Conservation (phyloP, 2,113 vertebrate species). For the Turnix velox region DNA sequence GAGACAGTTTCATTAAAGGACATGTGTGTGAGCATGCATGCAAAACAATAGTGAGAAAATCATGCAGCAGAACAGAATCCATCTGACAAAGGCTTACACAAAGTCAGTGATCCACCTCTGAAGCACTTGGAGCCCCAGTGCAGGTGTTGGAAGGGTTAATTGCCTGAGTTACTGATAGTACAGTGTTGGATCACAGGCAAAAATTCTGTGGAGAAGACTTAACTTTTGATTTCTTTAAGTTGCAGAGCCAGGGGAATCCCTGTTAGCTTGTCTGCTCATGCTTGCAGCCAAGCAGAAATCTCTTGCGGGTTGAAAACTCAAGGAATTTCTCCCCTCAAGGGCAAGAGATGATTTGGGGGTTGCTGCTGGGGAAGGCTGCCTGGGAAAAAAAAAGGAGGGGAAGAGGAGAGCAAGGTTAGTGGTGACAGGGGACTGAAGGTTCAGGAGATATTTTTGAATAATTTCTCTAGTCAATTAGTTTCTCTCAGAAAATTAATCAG, state of each 20-base stretch:
- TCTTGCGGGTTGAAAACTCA: background rate
- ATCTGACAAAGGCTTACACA: background rate
- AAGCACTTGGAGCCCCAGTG: background rate
- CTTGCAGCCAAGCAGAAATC: background rate
- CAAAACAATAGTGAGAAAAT: background rate
- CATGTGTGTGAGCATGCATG: accelerated
- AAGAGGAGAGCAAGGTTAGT: background rate
- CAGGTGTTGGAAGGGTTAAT: background rate
- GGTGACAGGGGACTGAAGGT: background rate
- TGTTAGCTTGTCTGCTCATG: background rate
- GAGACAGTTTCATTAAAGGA: background rate
- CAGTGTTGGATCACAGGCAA: background rate
- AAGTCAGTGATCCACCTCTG: background rate
- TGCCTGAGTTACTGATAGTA: background rate
- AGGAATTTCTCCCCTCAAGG: background rate
- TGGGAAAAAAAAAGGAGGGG: background rate
- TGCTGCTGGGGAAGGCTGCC: background rate
- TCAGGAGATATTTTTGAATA: background rate
- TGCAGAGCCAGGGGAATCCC: background rate
- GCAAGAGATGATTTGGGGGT: background rate
- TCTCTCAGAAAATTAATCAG: background rate
- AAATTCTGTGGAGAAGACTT: background rate
- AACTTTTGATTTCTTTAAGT: background rate
- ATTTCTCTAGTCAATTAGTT: background rate
- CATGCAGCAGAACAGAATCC: background rate